Evolutionary conservation across 2,888 invertebrate species (phyloP), one percentile per base, ranked within the genome.

Genomic region (Netelia virgata): DNA sequence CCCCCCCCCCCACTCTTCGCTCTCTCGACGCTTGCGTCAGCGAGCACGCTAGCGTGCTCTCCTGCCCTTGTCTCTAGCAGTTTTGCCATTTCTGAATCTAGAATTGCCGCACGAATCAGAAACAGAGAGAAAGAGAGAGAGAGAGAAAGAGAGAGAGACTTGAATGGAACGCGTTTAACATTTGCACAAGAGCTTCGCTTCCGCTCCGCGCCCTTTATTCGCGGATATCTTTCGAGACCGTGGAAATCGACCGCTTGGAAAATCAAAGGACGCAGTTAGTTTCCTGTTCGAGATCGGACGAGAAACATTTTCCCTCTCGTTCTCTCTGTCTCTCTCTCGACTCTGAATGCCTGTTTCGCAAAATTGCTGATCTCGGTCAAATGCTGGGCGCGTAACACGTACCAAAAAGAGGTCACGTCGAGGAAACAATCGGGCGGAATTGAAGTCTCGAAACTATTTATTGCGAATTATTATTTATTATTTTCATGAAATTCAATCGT

Each of bases 131-230:
- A n/a, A n/a, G n/a, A n/a, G n/a, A n/a, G n/a, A n/a, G n/a, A n/a
- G 59, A 61, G 43, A 47, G 59, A 53, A 14, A 28, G 16, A 50
- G 16, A 14, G 70, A 16, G 23, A 57, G 63, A 23, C n/a, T 11
- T 61, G 36, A 3, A 11, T 73, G 47, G 57, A 78, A 78, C 53
- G 55, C 53, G 66, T 70, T 5, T 57, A 36, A 47, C 74, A 55
- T 36, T 68, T 61, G 14, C 55, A 36, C 47, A 74, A 78, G 78
- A 73, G 74, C 57, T 64, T 70, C 28, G 28, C 28, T 36, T 70
- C 41, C 41, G 47, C 50, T 18, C 23, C 23, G 28, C 41, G 41
- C 57, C 43, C 73, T 63, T 77, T 36, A 55, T 74, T 70, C 73
- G n/a, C 74, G 73, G 28, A 36, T 36, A 36, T 36, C 28, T 36